phyloP scores from a whole-genome alignment of 2,888 invertebrate species.

The Cheilosia grossa region DNA sequence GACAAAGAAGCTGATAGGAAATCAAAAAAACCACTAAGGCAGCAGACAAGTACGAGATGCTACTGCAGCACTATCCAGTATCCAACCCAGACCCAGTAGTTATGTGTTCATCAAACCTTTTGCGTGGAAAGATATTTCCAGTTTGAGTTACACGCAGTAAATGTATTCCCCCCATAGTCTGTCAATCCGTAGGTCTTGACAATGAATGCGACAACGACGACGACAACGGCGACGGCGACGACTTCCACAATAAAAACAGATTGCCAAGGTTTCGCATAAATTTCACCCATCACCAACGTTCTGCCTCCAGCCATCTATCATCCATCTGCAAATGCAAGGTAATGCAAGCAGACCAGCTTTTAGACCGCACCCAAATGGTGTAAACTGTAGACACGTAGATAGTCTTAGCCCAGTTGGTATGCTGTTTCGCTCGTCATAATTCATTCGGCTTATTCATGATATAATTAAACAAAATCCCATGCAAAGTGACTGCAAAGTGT shows the following conservation, averaged over 20 bases:
- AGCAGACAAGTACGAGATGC: constrained; percentile 47
- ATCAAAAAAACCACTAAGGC: constrained; percentile 47
- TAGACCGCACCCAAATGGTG: constrained; percentile 64
- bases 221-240: constrained; percentile 28
- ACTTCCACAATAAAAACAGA: constrained; percentile 51
- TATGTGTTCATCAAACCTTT: constrained; percentile 67
- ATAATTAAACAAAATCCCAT: constrained; percentile 62
- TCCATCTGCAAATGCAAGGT: constrained; percentile 34
- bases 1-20: constrained; percentile 49
- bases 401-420: constrained; percentile 24
- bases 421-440: constrained; percentile 62
- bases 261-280: constrained; percentile 67
- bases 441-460: constrained; percentile 61
- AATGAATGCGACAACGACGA: constrained; percentile 54
- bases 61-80: constrained; percentile 45
- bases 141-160: constrained; percentile 55
- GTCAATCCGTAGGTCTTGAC: constrained; percentile 68
- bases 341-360: constrained; percentile 7
- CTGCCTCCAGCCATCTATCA: constrained; percentile 7
- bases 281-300: constrained; percentile 18
- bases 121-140: constrained; percentile 38
- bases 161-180: constrained; percentile 38
- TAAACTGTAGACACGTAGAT: constrained; percentile 16
- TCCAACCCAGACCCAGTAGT: constrained; percentile 38
- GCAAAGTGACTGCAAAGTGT: constrained; percentile 35